A percentile compares a stretch with the other conserved stretches of the same genome.
Conservation (phyloP, 1,140 invertebrate species). For the Eriosoma lanigerum region DNA sequence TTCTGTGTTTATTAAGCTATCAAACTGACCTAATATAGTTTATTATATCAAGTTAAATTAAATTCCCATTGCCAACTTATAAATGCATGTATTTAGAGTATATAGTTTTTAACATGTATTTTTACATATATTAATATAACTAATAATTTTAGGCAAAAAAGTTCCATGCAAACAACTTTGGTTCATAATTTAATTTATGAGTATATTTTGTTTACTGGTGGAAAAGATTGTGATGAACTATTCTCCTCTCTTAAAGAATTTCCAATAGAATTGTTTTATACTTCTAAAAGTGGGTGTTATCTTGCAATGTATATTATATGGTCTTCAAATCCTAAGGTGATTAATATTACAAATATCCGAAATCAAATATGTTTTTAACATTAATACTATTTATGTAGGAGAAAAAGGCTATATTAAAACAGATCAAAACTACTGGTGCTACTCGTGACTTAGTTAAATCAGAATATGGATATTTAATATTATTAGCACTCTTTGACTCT, state of each 20-base stretch:
- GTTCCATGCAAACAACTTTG: slow-evolving; percentile 38
- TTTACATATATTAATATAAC: too few species aligned
- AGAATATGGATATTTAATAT: slow-evolving; percentile 80
- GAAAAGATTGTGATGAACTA: slow-evolving; percentile 37
- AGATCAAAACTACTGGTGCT: slow-evolving; percentile 74
- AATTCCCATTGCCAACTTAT: too few species aligned
- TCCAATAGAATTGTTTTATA: slow-evolving; percentile 43
- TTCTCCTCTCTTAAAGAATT: slow-evolving; percentile 43
- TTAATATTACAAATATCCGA: not conserved
- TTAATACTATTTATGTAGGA: slow-evolving; percentile 54
- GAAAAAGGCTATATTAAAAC: slow-evolving; percentile 71
- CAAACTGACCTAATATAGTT: too few species aligned
- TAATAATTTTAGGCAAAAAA: slow-evolving; percentile 28
- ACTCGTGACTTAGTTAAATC: slow-evolving; percentile 77
- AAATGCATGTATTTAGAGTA: too few species aligned
- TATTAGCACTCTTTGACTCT: slow-evolving; percentile 83
- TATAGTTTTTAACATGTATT: too few species aligned
- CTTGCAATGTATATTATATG: slow-evolving; percentile 42
- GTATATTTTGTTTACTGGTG: slow-evolving; percentile 26
- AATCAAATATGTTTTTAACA: not conserved
- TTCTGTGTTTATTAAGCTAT: too few species aligned
- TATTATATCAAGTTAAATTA: too few species aligned
- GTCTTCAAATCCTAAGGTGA: slow-evolving; percentile 29
- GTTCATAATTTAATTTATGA: slow-evolving; percentile 48
- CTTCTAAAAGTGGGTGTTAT: slow-evolving; percentile 41